A percentile compares a stretch with the other conserved stretches of the same genome.
Evolutionary conservation across 2,113 vertebrate genomes (phyloP).

Genomic region (Rallus limicola): DNA sequence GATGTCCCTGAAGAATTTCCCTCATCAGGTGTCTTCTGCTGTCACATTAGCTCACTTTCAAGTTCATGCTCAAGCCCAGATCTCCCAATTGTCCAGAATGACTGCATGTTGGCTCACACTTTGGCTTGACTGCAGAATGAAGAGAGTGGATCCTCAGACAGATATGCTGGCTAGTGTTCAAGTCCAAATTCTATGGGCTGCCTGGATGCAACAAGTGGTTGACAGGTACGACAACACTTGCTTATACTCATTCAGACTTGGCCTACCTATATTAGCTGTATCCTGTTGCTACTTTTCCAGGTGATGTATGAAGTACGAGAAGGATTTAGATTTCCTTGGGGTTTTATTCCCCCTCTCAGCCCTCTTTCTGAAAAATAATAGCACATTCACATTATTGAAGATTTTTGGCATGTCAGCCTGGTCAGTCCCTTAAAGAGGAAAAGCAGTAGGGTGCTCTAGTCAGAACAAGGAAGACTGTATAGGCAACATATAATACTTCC

Average conservation of each 20-base stretch:
- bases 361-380: not conserved
- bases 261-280: fast-evolving
- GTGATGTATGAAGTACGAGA: not conserved
- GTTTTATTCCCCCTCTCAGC: too few relatives aligned
- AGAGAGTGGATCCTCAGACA: not conserved
- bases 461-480: not conserved
- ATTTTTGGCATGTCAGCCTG: not conserved
- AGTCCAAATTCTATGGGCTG: not conserved
- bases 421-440: not conserved
- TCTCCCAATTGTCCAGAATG: not conserved
- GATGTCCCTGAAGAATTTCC: not conserved
- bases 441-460: not conserved
- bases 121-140: not conserved
- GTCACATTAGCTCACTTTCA: not conserved
- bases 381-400: not conserved
- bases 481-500: not conserved
- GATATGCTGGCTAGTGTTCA: not conserved
- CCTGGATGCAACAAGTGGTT: not conserved
- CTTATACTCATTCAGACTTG: not conserved
- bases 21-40: not conserved
- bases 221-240: not conserved
- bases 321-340: not conserved
- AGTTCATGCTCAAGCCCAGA: not conserved
- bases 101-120: not conserved
- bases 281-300: not conserved